Evolutionary conservation across 2,113 vertebrate genomes (phyloP), one percentile per base, ranked within the genome.

Genomic region (Beaufortia kweichowensis): DNA sequence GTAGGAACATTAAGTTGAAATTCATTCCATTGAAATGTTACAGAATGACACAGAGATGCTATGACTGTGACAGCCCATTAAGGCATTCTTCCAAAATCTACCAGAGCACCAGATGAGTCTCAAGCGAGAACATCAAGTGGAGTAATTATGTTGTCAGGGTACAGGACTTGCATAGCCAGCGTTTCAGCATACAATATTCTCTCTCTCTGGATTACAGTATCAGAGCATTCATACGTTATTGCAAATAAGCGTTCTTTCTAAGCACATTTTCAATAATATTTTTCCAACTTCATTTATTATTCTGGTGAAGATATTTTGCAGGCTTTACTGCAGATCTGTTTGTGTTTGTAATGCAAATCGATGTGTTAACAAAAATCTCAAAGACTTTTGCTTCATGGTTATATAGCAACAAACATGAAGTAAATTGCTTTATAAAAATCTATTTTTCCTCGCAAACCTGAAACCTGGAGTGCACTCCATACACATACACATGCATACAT

Each of bases 211-310:
- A 61, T 80, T 84, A 87, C 81, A 84, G 77, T 82, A 72, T 85
- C 84, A 87, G 82, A 85, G 86, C 83, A 84, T 64, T 87, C 82
- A 31, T 85, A 89, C 74, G 63, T 85, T 84, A 82, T 87, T 84
- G 86, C 31, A 62, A 46, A 66, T 81, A 87, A 89, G 83, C 87
- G 83, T 86, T 85, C 83, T 82, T 79, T 81, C 85, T 82, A 85
- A 89, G 85, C 87, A 85, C 31, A 6, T 69, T 67, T n/a, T 33
- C 61, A 53, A 14, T 29, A 17, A 71, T 15, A 56, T 35, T 75
- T 68, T 48, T 78, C 19, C 41, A 23, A 24, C 21, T 28, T 46
- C 59, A 59, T 24, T 60, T 66, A 77, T 50, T 67, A 80, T 35
- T 71, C 63, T 63, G 33, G 78, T 86, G 81, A 81, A 82, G 77